These are phyloP conservation scores for Drosophila hamatofila DNA, from an alignment of 2,888 invertebrate genomes.

Conservation along the genomic window DNA sequence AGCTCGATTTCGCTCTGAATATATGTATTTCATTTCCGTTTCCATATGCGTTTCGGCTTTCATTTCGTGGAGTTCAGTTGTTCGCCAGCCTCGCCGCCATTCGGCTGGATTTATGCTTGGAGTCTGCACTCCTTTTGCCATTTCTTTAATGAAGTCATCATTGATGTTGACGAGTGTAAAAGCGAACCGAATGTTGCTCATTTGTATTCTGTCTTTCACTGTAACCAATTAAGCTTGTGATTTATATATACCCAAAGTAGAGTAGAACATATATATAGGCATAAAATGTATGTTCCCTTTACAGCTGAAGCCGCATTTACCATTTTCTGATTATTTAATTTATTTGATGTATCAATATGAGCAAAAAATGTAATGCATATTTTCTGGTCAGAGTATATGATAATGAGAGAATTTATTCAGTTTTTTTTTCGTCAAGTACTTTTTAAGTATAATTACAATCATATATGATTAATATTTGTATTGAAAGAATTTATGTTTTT, in stretches of 20 bases:
- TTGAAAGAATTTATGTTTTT: too few species aligned
- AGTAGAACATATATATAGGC: background rate
- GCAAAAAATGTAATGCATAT: background rate
- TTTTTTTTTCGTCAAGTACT: background rate
- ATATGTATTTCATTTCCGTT: slow-evolving; percentile 25
- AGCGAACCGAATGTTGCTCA: background rate
- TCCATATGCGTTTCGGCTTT: slow-evolving; percentile 22
- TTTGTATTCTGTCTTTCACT: background rate
- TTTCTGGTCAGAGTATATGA: background rate
- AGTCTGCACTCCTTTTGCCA: background rate
- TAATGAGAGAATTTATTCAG: background rate
- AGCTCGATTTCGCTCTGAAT: background rate
- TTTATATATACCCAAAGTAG: background rate
- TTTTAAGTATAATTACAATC: background rate
- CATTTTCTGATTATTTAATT: background rate
- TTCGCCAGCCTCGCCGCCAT: slow-evolving; percentile 32
- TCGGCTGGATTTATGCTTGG: slow-evolving; percentile 26
- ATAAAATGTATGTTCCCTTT: background rate
- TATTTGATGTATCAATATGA: background rate
- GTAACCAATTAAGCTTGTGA: too few species aligned
- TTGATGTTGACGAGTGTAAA: background rate
- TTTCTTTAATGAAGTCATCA: background rate
- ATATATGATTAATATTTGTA: background rate
- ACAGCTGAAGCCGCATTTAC: too few species aligned
- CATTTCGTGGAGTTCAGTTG: slow-evolving; percentile 35